Evolutionary conservation across 2,888 invertebrate genomes (phyloP), one percentile per base, ranked within the genome.

Genomic region (Cinara cedri): DNA sequence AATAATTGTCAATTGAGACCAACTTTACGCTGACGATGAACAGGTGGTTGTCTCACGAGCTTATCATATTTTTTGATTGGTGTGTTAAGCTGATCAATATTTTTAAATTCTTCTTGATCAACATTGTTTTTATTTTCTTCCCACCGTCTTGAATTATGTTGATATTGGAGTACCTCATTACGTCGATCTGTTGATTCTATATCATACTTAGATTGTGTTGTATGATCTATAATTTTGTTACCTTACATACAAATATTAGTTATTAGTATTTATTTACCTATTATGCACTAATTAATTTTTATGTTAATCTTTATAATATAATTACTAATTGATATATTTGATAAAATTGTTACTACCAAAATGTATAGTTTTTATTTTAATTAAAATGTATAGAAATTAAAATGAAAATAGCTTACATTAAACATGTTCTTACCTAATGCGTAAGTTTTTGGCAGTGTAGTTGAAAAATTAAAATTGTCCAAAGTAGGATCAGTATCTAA

Each of bases 111-210:
- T 19, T 46, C 68, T 57, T 60, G 60, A 60, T 55, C 49, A 21
- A 70, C 4, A 62, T 42, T 21, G 14, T 78, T 70, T 51, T 78
- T 68, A 70, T 70, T 78, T 60, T 68, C 34, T 78, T 78, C 78
- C 78, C 78, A 78, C 13, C 34, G 26, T 42, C 49, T 26, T 60
- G 16, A 49, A 55, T 78, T 60, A 49, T 68, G 68, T 11, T 60
- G 76, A 68, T 49, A 78, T 78, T 51, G 60, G 9, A 57, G 60
- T 21, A 57, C 57, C 13, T 68, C 68, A 49, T 68, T 68, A 8
- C 49, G 60, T 49, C 46, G 60, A 16, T 51, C 51, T 42, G 24
- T 57, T 24, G 44, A 24, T 68, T 76, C 66, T 54, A 68, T 26
- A 57, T 57, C 57, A 68, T 76, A 68, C 54, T 34, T 34, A 57